These are phyloP conservation scores for Oscheius sp. DNA, from an alignment of 2,888 invertebrate species.

Conservation along the genomic window DNA sequence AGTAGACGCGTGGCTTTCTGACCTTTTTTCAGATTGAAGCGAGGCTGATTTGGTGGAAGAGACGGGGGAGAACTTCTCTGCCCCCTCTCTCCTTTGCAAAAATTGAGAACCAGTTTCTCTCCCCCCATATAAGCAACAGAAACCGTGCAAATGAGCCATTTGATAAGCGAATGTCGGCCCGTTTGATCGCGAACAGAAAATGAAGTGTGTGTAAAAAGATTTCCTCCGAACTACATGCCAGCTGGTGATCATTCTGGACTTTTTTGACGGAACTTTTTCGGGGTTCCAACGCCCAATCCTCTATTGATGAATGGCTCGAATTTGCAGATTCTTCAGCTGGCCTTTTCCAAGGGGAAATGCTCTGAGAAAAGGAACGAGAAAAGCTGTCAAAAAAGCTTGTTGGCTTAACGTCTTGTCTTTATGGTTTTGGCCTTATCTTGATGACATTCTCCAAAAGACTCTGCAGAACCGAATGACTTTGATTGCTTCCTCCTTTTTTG, in stretches of 20 bases:
- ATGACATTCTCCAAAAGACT: slow-evolving; percentile 12
- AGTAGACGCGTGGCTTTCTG: neutral
- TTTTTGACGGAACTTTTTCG: neutral
- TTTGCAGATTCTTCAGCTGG: too few relatives aligned
- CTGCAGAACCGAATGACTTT: neutral
- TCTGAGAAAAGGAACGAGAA: too few relatives aligned
- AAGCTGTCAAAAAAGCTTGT: too few relatives aligned
- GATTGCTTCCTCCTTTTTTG: slow-evolving; percentile 14
- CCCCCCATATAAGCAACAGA: neutral
- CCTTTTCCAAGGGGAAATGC: too few relatives aligned
- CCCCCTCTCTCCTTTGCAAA: too few relatives aligned
- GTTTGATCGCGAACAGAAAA: neutral
- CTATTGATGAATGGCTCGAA: neutral
- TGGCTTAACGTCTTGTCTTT: too few relatives aligned
- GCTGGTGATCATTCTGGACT: neutral
- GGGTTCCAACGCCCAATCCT: neutral
- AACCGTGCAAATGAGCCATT: neutral
- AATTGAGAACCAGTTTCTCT: neutral
- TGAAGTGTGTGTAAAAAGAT: too few relatives aligned
- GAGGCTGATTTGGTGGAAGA: neutral
- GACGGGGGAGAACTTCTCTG: too few relatives aligned
- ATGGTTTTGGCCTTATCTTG: slow-evolving; percentile 15
- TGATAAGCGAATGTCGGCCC: neutral
- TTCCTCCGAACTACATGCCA: neutral
- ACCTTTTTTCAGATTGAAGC: neutral